These are phyloP conservation scores for Clarias magur DNA, from an alignment of 2,113 vertebrate genomes.

Conservation along the genomic window DNA sequence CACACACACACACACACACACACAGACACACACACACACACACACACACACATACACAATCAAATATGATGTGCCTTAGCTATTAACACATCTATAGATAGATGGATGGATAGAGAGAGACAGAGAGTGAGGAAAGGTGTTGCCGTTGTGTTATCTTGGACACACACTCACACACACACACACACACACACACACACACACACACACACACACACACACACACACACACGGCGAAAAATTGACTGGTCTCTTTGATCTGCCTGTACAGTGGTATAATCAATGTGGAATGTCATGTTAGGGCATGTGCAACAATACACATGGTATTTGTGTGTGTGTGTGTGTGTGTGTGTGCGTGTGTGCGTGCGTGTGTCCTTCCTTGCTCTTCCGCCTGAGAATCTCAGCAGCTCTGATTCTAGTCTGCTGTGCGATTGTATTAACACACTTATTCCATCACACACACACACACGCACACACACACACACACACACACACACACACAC, in stretches of 20 bases:
- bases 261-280: conserved; percentile 24
- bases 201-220: conserved; percentile 17
- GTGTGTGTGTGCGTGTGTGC: conserved; percentile 6
- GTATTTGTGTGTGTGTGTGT: conserved; percentile 7
- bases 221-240: background rate
- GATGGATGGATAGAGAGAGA: background rate
- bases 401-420: conserved; percentile 5
- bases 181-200: conserved; percentile 7
- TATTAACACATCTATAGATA: conserved; percentile 34
- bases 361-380: conserved; percentile 1
- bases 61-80: conserved; percentile 18
- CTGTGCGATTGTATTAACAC: conserved; percentile 16
- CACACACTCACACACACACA: background rate
- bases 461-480: background rate
- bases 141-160: background rate
- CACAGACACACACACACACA: too few relatives aligned
- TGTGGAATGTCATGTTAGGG: conserved; percentile 19
- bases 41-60: conserved; percentile 3
- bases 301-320: conserved; percentile 2
- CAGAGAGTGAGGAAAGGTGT: background rate
- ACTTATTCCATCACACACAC: conserved; percentile 2
- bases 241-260: conserved; percentile 26
- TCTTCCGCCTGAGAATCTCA: background rate
- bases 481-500: conserved; percentile 8
- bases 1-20: background rate